phyloP scores from a whole-genome alignment of 2,113 vertebrate genomes.

The Corythoichthys haematopterus region DNA sequence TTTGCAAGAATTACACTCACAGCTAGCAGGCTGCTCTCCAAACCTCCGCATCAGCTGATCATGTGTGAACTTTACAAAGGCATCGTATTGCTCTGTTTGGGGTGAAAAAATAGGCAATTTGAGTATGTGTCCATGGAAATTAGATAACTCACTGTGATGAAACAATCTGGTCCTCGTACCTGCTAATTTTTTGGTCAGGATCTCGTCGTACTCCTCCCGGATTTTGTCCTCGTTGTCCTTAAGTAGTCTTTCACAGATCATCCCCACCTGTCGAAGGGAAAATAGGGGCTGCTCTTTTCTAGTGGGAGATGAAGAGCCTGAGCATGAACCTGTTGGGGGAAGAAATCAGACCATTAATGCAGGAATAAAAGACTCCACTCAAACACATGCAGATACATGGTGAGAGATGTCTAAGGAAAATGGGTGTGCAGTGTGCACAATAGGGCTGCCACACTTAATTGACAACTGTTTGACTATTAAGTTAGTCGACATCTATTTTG shows the following conservation, averaged over 20 bases:
- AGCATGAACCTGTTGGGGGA: conserved; percentile 73
- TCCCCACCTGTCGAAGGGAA: conserved; percentile 93
- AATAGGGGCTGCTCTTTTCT: conserved; percentile 97
- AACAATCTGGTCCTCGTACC: conserved; percentile 63
- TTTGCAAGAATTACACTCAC: conserved; percentile 67
- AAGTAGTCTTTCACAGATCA: conserved; percentile 98
- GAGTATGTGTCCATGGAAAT: background rate
- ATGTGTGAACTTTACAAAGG: conserved; percentile 99
- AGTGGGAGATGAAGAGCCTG: conserved; percentile 81
- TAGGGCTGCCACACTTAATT: too few relatives aligned
- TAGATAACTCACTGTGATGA: background rate
- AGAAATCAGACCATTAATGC: background rate
- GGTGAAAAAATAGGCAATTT: background rate
- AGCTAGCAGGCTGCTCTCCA: conserved; percentile 98
- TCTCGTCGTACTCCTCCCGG: conserved; percentile 96
- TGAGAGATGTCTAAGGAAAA: too few relatives aligned
- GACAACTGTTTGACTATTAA: too few relatives aligned
- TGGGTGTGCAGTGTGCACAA: too few relatives aligned
- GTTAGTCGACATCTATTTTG: too few relatives aligned
- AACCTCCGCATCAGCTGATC: conserved; percentile 98
- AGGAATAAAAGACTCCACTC: background rate
- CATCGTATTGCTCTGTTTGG: conserved; percentile 91
- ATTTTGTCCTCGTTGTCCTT: conserved; percentile 98
- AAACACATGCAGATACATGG: too few relatives aligned
- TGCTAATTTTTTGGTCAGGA: conserved; percentile 93